These are phyloP conservation scores for Acleris sparsana DNA, from an alignment of 2,888 invertebrate genomes.

Conservation along the genomic window DNA sequence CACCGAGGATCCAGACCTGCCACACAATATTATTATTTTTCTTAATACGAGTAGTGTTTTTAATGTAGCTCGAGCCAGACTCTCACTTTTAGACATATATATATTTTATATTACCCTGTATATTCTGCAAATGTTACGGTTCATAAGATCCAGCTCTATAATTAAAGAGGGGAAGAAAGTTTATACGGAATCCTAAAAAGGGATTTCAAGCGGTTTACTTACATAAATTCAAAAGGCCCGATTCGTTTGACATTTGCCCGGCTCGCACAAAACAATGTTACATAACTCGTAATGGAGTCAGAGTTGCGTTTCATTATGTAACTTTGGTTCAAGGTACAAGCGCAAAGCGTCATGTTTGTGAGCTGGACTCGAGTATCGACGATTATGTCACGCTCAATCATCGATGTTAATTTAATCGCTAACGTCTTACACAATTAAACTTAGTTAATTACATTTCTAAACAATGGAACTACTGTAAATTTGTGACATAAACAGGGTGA, in stretches of 20 bases:
- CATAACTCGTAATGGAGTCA: conserved; percentile 63
- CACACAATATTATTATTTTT: too few species aligned
- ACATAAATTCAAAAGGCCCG: conserved; percentile 46
- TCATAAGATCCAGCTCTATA: too few species aligned
- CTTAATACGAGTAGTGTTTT: too few species aligned
- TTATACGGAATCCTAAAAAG: not conserved
- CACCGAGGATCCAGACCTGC: too few species aligned
- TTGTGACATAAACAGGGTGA: not conserved
- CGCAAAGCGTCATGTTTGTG: conserved; percentile 42
- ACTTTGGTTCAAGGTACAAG: conserved; percentile 56
- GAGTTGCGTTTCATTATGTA: conserved; percentile 64
- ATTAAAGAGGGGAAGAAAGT: not conserved
- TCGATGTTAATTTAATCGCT: conserved; percentile 14
- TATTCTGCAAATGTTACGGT: too few species aligned
- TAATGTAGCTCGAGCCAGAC: too few species aligned
- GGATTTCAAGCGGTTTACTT: not conserved
- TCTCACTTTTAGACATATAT: too few species aligned
- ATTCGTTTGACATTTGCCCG: conserved; percentile 62
- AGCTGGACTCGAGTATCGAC: conserved; percentile 23
- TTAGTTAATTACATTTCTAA: conserved; percentile 10
- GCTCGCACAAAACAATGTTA: conserved; percentile 61
- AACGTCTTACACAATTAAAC: conserved; percentile 21
- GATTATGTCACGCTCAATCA: conserved; percentile 25
- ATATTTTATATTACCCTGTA: too few species aligned
- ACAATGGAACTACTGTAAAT: not conserved